phyloP scores from a whole-genome alignment of 92 coral and sea anemone species.

The Montipora capitata region DNA sequence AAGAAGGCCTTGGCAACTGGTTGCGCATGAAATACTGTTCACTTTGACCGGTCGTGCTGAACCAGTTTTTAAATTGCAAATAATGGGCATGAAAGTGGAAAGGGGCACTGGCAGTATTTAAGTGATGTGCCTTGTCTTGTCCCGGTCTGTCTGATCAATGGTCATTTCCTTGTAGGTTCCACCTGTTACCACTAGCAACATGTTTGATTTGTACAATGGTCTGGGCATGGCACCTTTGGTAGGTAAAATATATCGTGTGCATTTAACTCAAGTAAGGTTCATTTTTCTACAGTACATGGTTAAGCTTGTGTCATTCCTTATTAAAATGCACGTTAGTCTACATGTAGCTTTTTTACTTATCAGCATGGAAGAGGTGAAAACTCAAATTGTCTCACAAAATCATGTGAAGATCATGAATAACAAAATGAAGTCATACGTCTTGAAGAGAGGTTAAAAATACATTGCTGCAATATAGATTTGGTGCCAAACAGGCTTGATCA shows the following conservation, averaged over 20 bases:
- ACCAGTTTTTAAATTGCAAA: too few relatives aligned
- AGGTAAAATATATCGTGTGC: not conserved
- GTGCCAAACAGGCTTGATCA: not conserved
- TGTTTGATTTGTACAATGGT: slow-evolving; percentile 92
- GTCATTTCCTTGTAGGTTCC: slow-evolving; percentile 23
- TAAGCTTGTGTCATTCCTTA: not conserved
- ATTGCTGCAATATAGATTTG: not conserved
- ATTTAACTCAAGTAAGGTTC: not conserved
- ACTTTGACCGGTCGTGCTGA: too few relatives aligned
- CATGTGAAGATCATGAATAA: not conserved
- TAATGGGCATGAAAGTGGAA: too few relatives aligned
- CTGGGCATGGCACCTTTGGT: slow-evolving; percentile 82
- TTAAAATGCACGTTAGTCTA: not conserved
- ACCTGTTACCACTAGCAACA: slow-evolving; percentile 82
- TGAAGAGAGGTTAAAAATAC: not conserved
- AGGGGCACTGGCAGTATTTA: not conserved
- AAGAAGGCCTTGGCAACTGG: not conserved
- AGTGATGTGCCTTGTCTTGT: not conserved
- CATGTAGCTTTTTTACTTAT: not conserved
- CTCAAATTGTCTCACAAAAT: not conserved
- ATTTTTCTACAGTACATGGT: too few relatives aligned
- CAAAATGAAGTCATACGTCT: not conserved
- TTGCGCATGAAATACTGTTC: too few relatives aligned
- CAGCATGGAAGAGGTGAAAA: not conserved
- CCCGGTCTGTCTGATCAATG: not conserved